Percentiles rank a stretch among this genome's conserved stretches.
Conservation (phyloP, 2,888 invertebrate species). For the Salticus scenicus region DNA sequence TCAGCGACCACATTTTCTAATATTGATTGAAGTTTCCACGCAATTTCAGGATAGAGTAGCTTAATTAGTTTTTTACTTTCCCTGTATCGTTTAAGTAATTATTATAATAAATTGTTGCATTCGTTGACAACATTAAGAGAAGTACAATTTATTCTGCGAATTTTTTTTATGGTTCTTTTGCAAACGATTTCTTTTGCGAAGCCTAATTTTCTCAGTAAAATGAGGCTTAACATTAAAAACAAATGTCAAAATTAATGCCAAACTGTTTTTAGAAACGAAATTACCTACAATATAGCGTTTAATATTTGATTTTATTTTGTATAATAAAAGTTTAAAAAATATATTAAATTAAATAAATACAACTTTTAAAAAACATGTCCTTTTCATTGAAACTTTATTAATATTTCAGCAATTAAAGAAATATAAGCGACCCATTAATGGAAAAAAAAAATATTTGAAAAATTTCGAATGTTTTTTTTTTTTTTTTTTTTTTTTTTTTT, state of each 20-base stretch:
- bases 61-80: neutral
- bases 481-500: no score
- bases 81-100: conserved; percentile 6
- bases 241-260: neutral
- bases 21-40: neutral
- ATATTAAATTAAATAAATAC: no score
- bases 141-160: neutral
- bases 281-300: no score
- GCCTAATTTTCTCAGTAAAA: neutral
- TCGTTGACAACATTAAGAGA: no score
- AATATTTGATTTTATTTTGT: no score
- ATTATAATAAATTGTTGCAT: conserved; percentile 6
- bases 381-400: no score
- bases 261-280: neutral
- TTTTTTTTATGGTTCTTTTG: neutral
- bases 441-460: no score
- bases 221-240: neutral
- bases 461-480: no score
- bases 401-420: no score
- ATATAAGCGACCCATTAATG: no score
- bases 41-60: conserved; percentile 3
- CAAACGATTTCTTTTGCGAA: neutral
- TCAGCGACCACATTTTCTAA: neutral
- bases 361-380: no score
- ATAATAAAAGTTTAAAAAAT: no score